phyloP scores from a whole-genome alignment of 2,888 invertebrate genomes.

The Acronicta aceris region DNA sequence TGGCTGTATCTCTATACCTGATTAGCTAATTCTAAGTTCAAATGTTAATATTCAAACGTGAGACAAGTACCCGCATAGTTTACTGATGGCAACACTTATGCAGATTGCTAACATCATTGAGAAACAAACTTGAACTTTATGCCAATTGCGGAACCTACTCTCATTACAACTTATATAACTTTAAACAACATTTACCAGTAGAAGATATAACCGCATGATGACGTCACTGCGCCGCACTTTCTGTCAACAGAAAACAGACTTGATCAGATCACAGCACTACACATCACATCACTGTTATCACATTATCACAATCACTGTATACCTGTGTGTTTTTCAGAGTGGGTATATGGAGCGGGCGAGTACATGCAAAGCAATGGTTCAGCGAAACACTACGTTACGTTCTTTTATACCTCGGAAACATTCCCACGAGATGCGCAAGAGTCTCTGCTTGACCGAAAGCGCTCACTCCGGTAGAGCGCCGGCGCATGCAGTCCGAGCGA shows the following conservation, averaged over 20 bases:
- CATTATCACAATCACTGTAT: conserved; percentile 57
- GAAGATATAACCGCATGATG: conserved; percentile 83
- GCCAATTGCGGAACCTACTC: conserved; percentile 18
- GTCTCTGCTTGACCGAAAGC: conserved; percentile 79
- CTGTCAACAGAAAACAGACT: conserved; percentile 85
- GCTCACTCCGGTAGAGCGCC: conserved; percentile 62
- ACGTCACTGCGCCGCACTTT: conserved; percentile 70
- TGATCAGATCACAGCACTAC: conserved; percentile 65
- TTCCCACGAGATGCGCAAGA: conserved; percentile 81
- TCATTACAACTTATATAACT: conserved; percentile 43
- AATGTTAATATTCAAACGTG: conserved; percentile 23
- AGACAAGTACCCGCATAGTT: conserved; percentile 9
- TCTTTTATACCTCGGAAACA: conserved; percentile 89
- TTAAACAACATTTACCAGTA: conserved; percentile 73
- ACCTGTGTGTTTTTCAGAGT: conserved; percentile 67
- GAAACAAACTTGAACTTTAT: conserved; percentile 52
- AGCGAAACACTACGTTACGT: conserved; percentile 77
- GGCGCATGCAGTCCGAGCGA: conserved; percentile 60
- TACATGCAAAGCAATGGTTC: conserved; percentile 83
- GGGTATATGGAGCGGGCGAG: conserved; percentile 66
- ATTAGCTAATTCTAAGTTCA: conserved; percentile 31
- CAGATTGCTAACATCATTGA: conserved; percentile 21
- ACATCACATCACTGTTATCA: conserved; percentile 52
- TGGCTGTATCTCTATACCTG: not conserved
- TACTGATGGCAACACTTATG: conserved; percentile 15